Conservation (phyloP, 1,140 invertebrate species). For the Drosophila yakuba region DNA sequence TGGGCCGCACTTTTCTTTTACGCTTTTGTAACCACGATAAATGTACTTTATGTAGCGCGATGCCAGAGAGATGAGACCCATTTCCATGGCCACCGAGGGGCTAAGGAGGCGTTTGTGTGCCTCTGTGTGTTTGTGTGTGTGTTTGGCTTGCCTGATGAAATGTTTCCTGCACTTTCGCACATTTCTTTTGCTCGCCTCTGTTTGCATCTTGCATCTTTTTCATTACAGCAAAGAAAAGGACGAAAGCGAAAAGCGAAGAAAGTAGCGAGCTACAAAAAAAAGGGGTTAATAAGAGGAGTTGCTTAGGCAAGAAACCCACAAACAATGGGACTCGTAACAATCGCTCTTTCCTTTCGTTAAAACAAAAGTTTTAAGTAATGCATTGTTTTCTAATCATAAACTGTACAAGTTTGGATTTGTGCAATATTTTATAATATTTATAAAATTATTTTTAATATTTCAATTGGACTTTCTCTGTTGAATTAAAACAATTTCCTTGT, state of each 20-base stretch:
- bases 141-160: constrained; percentile 65
- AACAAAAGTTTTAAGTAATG: neutral
- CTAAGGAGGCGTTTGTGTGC: neutral
- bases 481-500: neutral
- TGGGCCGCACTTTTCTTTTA: constrained; percentile 81
- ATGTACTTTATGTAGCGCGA: constrained; percentile 79
- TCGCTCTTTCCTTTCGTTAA: neutral
- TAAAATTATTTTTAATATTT: no score
- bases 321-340: constrained; percentile 18
- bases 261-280: neutral
- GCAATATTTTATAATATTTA: no score
- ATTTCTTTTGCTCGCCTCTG: constrained; percentile 35
- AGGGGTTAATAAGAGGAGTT: neutral
- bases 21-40: constrained; percentile 82
- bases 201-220: constrained; percentile 64
- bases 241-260: constrained; percentile 1
- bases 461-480: no score
- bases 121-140: constrained; percentile 4
- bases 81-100: neutral
- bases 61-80: constrained; percentile 28
- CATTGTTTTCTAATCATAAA: neutral
- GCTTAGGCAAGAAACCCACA: constrained; percentile 13
- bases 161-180: constrained; percentile 77
- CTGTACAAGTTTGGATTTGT: neutral
- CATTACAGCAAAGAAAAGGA: constrained; percentile 39